Conservation (phyloP, 64 coral and sea anemone species). For the Porites australiensis region DNA sequence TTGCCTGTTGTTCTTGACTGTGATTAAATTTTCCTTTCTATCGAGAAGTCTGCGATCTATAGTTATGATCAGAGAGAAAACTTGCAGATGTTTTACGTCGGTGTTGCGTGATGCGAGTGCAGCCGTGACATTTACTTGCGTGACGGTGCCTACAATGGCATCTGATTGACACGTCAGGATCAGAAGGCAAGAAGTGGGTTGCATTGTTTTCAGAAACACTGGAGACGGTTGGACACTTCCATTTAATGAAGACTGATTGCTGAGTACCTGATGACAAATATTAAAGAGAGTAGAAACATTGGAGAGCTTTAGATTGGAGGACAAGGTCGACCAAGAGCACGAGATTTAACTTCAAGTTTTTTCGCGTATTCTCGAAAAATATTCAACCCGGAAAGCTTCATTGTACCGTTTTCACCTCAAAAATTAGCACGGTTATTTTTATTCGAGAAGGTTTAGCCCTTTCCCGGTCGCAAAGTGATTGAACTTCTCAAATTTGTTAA, state of each 20-base stretch:
- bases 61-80: conserved; percentile 32
- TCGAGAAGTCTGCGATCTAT: not conserved
- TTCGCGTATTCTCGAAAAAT: too few relatives aligned
- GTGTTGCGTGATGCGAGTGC: conserved; percentile 16
- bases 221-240: not conserved
- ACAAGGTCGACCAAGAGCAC: too few relatives aligned
- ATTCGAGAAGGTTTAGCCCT: too few relatives aligned
- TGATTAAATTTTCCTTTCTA: not conserved
- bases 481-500: too few relatives aligned
- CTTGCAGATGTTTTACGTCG: not conserved
- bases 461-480: too few relatives aligned
- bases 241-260: not conserved
- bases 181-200: not conserved
- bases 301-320: not conserved
- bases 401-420: too few relatives aligned
- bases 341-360: too few relatives aligned
- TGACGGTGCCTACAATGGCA: not conserved
- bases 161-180: not conserved
- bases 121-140: conserved; percentile 16
- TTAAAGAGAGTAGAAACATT: not conserved
- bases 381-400: too few relatives aligned
- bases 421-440: too few relatives aligned
- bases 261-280: conserved; percentile 1
- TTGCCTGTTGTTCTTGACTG: not conserved
- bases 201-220: not conserved